These are phyloP conservation scores for Pemphigus obesinymphae DNA, from an alignment of 1,140 invertebrate genomes.

Conservation along the genomic window DNA sequence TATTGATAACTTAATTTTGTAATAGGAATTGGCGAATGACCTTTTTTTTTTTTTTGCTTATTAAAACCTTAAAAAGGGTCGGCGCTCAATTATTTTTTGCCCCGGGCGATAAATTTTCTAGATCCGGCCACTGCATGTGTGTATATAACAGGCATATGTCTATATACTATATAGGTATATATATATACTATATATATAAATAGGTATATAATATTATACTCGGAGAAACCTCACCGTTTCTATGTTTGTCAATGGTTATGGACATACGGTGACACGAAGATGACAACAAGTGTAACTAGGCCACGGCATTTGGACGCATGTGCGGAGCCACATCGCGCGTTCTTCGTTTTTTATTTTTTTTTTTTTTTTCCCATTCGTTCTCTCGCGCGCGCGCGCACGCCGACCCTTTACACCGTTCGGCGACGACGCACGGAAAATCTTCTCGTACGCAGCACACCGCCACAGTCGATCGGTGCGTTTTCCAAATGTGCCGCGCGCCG, in stretches of 20 bases:
- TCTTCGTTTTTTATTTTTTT: background rate
- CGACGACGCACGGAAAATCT: constrained; percentile 10
- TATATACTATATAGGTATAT: too few relatives aligned
- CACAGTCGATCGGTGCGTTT: constrained; percentile 19
- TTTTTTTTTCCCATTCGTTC: too few relatives aligned
- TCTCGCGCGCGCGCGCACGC: constrained; percentile 4
- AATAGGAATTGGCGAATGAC: too few relatives aligned
- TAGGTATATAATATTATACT: too few relatives aligned
- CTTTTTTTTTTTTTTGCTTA: too few relatives aligned
- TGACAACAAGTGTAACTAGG: constrained; percentile 29
- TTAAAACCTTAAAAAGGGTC: too few relatives aligned
- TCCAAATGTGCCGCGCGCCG: background rate
- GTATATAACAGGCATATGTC: too few relatives aligned
- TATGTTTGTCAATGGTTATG: constrained; percentile 13
- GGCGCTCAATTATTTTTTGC: too few relatives aligned
- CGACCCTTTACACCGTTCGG: background rate
- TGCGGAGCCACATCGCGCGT: background rate
- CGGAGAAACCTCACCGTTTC: background rate
- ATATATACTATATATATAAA: too few relatives aligned
- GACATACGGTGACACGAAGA: background rate
- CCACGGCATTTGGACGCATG: constrained; percentile 19
- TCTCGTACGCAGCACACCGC: background rate
- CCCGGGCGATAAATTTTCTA: too few relatives aligned
- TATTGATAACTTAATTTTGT: too few relatives aligned
- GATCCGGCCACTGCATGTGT: too few relatives aligned